phyloP scores from a whole-genome alignment of 2,888 invertebrate species.

The Volucella inflata region DNA sequence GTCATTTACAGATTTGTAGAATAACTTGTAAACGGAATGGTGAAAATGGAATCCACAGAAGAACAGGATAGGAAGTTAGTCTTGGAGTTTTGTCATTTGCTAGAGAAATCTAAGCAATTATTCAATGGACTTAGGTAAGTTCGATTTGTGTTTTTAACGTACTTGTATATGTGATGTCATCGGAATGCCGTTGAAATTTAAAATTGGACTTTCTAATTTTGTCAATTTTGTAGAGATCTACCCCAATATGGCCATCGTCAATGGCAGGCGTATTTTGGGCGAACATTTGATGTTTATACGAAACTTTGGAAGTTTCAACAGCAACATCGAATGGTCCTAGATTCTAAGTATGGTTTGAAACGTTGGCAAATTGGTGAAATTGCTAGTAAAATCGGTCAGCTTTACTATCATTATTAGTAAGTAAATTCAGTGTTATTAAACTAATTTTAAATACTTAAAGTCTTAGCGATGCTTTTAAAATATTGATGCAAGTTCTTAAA shows the following conservation, averaged over 20 bases:
- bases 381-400: constrained; percentile 98
- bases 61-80: constrained; percentile 96
- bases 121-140: constrained; percentile 96
- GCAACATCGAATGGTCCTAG: constrained; percentile 95
- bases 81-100: constrained; percentile 96
- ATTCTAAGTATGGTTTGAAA: constrained; percentile 96
- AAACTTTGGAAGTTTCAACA: constrained; percentile 99
- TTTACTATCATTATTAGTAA: constrained; percentile 99
- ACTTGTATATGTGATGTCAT: background rate
- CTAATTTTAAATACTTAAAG: background rate
- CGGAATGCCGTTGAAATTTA: constrained; percentile 7
- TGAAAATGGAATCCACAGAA: constrained; percentile 91
- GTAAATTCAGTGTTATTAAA: constrained; percentile 81
- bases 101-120: constrained; percentile 98
- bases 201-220: constrained; percentile 2
- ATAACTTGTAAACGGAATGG: constrained; percentile 85
- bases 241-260: constrained; percentile 98
- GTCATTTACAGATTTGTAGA: constrained; percentile 79
- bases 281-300: constrained; percentile 98
- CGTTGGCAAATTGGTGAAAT: constrained; percentile 99
- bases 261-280: constrained; percentile 98
- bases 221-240: constrained; percentile 88
- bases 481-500: too few species aligned
- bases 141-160: background rate
- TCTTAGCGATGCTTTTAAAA: too few species aligned